phyloP scores from a whole-genome alignment of 2,797 vertebrate genomes.

The Phrynocephalus forsythii region DNA sequence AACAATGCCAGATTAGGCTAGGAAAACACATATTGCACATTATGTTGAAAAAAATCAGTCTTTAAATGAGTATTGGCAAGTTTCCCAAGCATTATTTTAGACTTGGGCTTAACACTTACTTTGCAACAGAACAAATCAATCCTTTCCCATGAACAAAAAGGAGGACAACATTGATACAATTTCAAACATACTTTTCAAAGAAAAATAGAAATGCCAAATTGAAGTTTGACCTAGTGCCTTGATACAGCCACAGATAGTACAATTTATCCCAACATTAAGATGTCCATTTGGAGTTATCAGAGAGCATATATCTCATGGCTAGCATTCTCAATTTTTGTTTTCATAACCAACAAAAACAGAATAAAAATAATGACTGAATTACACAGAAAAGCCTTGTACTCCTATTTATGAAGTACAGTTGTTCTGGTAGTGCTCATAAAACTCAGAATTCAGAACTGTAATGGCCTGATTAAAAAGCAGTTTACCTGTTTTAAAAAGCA shows the following conservation, averaged over 20 bases:
- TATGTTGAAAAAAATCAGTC: conserved; percentile 58
- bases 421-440: rapidly evolving
- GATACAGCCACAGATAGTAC: neutral
- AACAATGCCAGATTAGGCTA: conserved; percentile 66
- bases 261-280: conserved; percentile 19
- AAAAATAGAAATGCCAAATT: conserved; percentile 33
- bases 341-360: neutral
- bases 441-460: neutral
- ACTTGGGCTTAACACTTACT: conserved; percentile 36
- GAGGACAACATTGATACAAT: conserved; percentile 23
- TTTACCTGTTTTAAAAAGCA: neutral
- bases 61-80: conserved; percentile 48
- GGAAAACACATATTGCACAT: conserved; percentile 77
- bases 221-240: neutral
- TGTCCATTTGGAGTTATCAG: neutral
- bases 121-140: conserved; percentile 47
- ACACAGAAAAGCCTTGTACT: neutral
- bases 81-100: conserved; percentile 62
- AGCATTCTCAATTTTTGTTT: neutral
- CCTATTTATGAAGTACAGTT: neutral
- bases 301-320: rapidly evolving
- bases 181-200: conserved; percentile 41
- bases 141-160: conserved; percentile 58
- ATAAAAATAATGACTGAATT: neutral
- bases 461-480: conserved; percentile 7